Conservation (phyloP, 2,113 vertebrate genomes). For the Emydura subglobosa region DNA sequence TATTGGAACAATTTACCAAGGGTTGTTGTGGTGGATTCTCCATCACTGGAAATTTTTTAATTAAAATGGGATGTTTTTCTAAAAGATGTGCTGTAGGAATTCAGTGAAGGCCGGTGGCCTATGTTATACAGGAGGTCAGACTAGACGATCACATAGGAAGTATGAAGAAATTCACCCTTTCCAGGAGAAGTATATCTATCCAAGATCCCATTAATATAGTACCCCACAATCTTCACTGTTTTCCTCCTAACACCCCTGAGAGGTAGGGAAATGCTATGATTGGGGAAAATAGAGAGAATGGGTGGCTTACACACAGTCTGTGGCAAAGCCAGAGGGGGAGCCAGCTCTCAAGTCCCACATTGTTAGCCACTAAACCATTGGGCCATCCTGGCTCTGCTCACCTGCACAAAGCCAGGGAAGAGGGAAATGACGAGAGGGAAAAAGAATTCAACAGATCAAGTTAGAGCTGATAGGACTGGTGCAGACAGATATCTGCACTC, state of each 20-base stretch:
- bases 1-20: background rate
- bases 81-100: background rate
- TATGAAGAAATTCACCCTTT: background rate
- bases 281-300: background rate
- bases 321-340: background rate
- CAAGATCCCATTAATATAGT: background rate
- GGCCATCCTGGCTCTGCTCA: background rate
- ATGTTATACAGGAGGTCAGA: background rate
- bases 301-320: background rate
- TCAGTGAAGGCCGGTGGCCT: too few species aligned
- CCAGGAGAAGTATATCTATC: background rate
- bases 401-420: rapidly evolving
- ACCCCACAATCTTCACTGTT: background rate
- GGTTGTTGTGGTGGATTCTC: background rate
- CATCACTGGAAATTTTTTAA: background rate
- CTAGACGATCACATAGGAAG: background rate
- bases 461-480: background rate
- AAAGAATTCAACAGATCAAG: background rate
- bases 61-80: background rate
- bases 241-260: background rate
- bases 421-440: background rate
- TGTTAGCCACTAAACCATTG: background rate
- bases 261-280: background rate
- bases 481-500: background rate
- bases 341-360: too few species aligned